Evolutionary conservation across 1,140 invertebrate species (phyloP), one percentile per base, ranked within the genome.

Genomic region (Nomia melanderi): DNA sequence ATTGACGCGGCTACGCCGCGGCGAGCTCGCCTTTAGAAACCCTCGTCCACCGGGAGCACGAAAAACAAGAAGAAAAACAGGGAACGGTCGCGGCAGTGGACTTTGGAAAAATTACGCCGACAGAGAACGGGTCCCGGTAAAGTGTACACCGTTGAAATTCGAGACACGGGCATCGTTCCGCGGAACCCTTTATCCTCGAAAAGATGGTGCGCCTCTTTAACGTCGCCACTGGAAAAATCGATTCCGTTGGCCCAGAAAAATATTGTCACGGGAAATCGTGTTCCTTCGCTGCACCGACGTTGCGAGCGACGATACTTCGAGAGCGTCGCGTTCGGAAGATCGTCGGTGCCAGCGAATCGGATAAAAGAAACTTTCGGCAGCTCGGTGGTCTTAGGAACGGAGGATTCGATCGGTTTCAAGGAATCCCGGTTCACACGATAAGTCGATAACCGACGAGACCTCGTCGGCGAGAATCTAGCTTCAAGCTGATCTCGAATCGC

Each of bases 231-330:
- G 27, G n/a, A 39, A 69, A 39, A 39, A 69, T 69, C 67, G 67
- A 59, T 70, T n/a, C 14, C 12, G 25, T 59, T 31, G 54, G 36
- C 20, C 53, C 54, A 59, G 67, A 59, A 70, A 44, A 39, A 31
- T 59, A 36, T 41, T 2, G 36, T 27, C 20, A 20, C 23, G 36
- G 5, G 20, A 44, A 31, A 39, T 59, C 23, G 25, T 59, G 20
- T 11, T 56, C 11, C 6, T n/a, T 41, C 25, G 17, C 20, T n/a
- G 25, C 2, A 20, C 6, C 2, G 31, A 9, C n/a, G 4, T 17
- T 67, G 31, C 12, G 31, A 67, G 9, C n/a, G 8, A 17, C 12
- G n/a, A 33, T 23, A 36, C 8, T 29, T 44, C 0, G 20, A 63
- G 11, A 50, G 47, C n/a, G n/a, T 8, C 47, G 47, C n/a, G n/a